phyloP scores from a whole-genome alignment of 2,797 vertebrate genomes.

The Artibeus jamaicensis region DNA sequence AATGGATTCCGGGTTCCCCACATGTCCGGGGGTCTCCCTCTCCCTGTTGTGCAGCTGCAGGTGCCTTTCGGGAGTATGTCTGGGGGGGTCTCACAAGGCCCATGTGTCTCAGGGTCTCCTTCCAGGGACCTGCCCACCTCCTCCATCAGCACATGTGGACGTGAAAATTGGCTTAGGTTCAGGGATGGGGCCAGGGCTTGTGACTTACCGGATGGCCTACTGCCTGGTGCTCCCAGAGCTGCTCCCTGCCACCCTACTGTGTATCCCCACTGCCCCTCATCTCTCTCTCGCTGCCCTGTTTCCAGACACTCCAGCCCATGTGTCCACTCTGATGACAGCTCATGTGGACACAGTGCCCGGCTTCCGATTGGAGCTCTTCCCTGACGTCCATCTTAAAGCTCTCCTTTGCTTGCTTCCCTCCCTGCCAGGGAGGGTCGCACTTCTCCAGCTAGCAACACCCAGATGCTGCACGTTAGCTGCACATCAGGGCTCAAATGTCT shows the following conservation, averaged over 20 bases:
- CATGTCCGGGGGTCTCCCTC: not conserved
- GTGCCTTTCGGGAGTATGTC: not conserved
- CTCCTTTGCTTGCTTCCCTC: not conserved
- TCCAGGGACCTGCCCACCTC: not conserved
- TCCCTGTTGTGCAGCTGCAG: not conserved
- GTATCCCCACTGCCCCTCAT: not conserved
- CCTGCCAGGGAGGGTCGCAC: not conserved
- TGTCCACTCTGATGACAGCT: not conserved
- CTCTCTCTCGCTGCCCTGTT: not conserved
- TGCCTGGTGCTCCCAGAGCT: not conserved
- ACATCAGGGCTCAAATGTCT: not conserved
- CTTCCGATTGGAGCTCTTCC: not conserved
- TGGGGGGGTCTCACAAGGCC: not conserved
- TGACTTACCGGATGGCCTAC: not conserved
- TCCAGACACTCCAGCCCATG: not conserved
- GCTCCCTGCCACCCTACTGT: not conserved
- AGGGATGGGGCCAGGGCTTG: not conserved
- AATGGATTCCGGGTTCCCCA: not conserved
- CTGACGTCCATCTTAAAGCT: not conserved
- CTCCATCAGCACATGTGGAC: not conserved
- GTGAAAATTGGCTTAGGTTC: not conserved
- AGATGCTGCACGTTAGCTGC: not conserved
- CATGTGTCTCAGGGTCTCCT: not conserved
- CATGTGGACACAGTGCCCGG: not conserved
- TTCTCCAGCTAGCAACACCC: not conserved